Conservation (phyloP, 2,113 vertebrate species). For the Protobothrops flavoviridis region DNA sequence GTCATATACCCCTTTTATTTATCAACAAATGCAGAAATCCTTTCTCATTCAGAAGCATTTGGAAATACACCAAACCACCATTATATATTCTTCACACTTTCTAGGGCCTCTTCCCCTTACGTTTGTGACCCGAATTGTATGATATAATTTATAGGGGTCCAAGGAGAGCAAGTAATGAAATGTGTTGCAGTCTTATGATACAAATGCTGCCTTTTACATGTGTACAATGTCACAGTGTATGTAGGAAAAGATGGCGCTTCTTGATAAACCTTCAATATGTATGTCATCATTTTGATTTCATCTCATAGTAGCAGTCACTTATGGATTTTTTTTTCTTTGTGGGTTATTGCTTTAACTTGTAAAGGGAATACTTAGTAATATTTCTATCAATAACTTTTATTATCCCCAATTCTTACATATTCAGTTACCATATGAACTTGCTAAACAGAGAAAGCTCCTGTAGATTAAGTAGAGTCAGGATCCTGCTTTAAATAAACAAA, state of each 20-base stretch:
- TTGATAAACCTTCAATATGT: neutral
- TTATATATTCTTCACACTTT: neutral
- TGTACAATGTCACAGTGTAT: neutral
- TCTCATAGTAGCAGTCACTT: neutral
- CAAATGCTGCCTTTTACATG: neutral
- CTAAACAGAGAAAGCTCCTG: neutral
- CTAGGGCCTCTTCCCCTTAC: neutral
- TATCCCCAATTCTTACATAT: neutral
- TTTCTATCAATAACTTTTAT: neutral
- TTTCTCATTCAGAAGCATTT: neutral
- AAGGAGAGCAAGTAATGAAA: neutral
- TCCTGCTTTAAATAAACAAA: conserved; percentile 4
- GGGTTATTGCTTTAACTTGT: neutral
- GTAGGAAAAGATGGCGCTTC: neutral
- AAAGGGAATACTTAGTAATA: neutral
- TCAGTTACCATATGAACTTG: neutral
- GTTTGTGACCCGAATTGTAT: neutral
- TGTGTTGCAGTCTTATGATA: neutral
- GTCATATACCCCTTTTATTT: neutral
- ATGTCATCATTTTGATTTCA: neutral
- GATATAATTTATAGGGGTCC: neutral
- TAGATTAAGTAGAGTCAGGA: neutral
- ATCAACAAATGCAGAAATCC: neutral
- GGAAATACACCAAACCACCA: neutral
- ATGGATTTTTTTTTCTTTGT: neutral